These are phyloP conservation scores for Sprattus sprattus DNA, from an alignment of 2,113 vertebrate species.

Conservation along the genomic window DNA sequence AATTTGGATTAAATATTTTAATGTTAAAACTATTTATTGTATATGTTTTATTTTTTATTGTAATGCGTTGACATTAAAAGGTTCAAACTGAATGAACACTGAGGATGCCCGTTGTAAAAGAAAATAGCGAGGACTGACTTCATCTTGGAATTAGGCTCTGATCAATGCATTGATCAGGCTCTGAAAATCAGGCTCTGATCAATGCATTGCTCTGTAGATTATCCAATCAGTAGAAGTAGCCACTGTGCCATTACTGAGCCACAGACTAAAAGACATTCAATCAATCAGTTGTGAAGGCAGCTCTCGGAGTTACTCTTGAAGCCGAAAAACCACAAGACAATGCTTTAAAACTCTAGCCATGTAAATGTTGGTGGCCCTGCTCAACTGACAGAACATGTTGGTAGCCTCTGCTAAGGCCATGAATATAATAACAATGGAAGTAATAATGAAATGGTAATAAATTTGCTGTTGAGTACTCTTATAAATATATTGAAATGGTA, in stretches of 20 bases:
- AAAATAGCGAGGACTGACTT: too few species aligned
- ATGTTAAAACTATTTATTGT: too few species aligned
- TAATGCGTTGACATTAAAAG: too few species aligned
- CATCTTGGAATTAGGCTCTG: not conserved
- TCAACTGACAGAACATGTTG: not conserved
- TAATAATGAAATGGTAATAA: not conserved
- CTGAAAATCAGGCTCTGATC: not conserved
- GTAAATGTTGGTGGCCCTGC: not conserved
- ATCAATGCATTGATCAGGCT: not conserved
- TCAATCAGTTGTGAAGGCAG: not conserved
- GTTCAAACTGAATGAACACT: too few species aligned
- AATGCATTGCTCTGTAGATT: not conserved
- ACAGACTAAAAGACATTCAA: not conserved
- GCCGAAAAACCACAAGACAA: not conserved
- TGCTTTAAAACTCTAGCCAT: not conserved
- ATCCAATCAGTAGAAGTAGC: not conserved
- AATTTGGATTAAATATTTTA: too few species aligned
- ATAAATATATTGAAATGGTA: too few species aligned
- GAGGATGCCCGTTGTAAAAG: too few species aligned
- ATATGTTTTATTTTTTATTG: too few species aligned
- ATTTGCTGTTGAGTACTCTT: too few species aligned
- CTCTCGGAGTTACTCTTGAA: slow-evolving; percentile 9
- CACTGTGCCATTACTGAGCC: not conserved
- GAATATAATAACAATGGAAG: not conserved
- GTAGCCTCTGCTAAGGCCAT: not conserved